Base-by-base conservation (phyloP, 53 echinoderm and acorn worm species). In the Hippasteria phrygiana region DNA sequence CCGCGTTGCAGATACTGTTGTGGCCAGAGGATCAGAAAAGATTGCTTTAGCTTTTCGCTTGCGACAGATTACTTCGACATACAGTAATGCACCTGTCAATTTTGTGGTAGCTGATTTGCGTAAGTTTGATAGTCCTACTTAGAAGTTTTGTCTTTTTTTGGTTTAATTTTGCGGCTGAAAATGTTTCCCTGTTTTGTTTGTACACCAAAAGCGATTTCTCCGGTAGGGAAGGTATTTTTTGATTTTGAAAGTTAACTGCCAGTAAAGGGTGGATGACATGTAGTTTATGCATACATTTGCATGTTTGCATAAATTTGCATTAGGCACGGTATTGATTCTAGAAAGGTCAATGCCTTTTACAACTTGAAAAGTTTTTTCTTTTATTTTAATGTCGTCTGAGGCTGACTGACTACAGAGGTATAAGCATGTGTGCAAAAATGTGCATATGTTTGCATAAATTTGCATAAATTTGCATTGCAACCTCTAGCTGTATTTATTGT, bases 151-250 rank as follows among this genome's bases (percentile, higher is more conserved):
- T 7, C n/a, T 59, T 59, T 3, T 59, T 59, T 22, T 24, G 59
- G 59, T 26, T 59, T 22, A 24, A 59, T 0, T 3, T 6, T 6
- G 2, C 59, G 3, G 11, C 18, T n/a, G n/a, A n/a, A n/a, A 55
- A 55, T 11, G 6, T 45, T 2, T 17, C n/a, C 3, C 26, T 59
- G 3, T 59, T 0, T 59, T 17, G 13, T 28, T 11, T 38, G 55
- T 78, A 78, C 78, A 78, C 59, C 78, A 78, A 78, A 78, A 59
- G 55, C 55, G 55, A 59, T 55, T 78, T 75, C 37, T 78, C 73
- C 59, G 35, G 40, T 78, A 76, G 76, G 53, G 76, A 32, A 43
- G 3, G 22, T 8, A 26, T 3, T 51, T 28, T 24, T 32, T 54
- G 5, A 51, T 34, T 27, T 20, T 24, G 62, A 62, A 10, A 4